Evolutionary conservation across 2,888 invertebrate genomes (phyloP), one percentile per base, ranked within the genome.

Genomic region (Dryocosmus kuriphilus): DNA sequence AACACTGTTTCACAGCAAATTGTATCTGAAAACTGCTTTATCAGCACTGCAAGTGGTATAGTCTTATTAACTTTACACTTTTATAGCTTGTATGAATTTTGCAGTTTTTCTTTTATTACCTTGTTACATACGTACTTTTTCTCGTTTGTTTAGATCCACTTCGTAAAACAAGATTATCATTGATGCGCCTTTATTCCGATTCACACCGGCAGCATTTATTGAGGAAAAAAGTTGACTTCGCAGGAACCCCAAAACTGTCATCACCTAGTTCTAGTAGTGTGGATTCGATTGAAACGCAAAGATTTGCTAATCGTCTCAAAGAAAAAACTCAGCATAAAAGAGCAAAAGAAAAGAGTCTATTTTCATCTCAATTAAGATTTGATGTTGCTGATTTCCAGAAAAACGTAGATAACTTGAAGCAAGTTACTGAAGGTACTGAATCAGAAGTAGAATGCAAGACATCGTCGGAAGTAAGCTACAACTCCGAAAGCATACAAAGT

Each of bases 71-170:
- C 11, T 55, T 22, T 22, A 11, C 55, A 55, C 19, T 2, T 55
- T 5, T n/a, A 22, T 7, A 5, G 3, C 14, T 16, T 51, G 8
- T 22, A 22, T 8, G 5, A 51, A 51, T 51, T 51, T 51, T 51
- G 19, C 1, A 19, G n/a, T 51, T 22, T n/a, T n/a, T 51, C n/a
- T n/a, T 51, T 51, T 19, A n/a, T n/a, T n/a, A n/a, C n/a, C n/a
- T n/a, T n/a, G n/a, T 51, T 51, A 51, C n/a, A n/a, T 24, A 14
- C 4, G 11, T 4, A n/a, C 0, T 9, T 11, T 57, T 57, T 57
- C 8, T 51, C n/a, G n/a, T 51, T n/a, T 51, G n/a, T 57, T 57
- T 57, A 57, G 57, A 57, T 57, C 57, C 57, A 24, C 22, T 57
- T 11, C 8, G 24, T 2, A 57, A 11, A 57, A 57, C 57, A n/a